A percentile compares a stretch with the other conserved stretches of the same genome.
These are phyloP conservation scores for Chrysomela aeneicollis DNA, from an alignment of 2,888 invertebrate genomes.

Conservation along the genomic window DNA sequence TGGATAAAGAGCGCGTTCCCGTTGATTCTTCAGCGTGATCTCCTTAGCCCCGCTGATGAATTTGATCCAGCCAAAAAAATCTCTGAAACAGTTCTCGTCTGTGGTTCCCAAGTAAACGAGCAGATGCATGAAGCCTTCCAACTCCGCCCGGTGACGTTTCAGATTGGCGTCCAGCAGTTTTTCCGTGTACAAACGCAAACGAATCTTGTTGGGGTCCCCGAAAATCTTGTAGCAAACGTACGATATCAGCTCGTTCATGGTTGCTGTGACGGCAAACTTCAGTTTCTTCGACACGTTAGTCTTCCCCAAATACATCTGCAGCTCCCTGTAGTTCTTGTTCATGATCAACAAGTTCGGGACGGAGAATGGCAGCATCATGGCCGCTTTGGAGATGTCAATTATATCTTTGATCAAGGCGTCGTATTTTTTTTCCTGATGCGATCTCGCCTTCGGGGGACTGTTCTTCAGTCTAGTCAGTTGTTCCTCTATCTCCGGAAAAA, in stretches of 20 bases:
- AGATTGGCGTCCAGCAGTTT: constrained; percentile 25
- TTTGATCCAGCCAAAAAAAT: background rate
- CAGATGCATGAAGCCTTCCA: constrained; percentile 13
- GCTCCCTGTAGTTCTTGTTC: constrained; percentile 20
- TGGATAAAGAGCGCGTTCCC: background rate
- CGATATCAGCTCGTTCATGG: constrained; percentile 15
- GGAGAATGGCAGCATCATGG: constrained; percentile 14
- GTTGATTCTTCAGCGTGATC: background rate
- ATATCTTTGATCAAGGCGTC: constrained; percentile 16
- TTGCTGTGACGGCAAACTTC: constrained; percentile 10
- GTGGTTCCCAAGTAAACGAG: background rate
- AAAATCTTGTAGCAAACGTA: constrained; percentile 23
- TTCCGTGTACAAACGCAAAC: constrained; percentile 17
- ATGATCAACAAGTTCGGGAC: constrained; percentile 15
- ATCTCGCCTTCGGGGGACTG: background rate
- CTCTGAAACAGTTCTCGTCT: background rate
- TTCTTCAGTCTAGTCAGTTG: constrained; percentile 1
- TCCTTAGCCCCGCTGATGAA: background rate
- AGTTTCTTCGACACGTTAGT: constrained; percentile 10
- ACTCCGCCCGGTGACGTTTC: constrained; percentile 19
- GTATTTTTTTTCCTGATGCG: constrained; percentile 1
- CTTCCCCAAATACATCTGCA: background rate
- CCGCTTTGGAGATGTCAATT: constrained; percentile 17
- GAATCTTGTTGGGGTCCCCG: background rate
- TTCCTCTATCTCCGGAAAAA: constrained; percentile 4